Evolutionary conservation across 2,888 invertebrate species (phyloP).

Genomic region (Protophormia terraenovae): DNA sequence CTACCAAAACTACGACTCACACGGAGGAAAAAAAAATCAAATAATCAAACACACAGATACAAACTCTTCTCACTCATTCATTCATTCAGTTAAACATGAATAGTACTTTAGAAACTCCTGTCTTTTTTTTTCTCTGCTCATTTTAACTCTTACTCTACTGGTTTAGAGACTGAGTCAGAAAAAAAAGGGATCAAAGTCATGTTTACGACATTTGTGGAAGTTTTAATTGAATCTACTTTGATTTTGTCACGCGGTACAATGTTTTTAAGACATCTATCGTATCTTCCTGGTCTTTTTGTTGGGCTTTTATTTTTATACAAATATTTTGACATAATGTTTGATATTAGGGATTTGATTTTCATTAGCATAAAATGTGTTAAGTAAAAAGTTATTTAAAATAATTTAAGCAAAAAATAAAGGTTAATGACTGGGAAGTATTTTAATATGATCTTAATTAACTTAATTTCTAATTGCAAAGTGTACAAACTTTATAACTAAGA

Average conservation of each 20-base stretch:
- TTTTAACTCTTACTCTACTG: no score
- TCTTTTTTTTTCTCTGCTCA: conserved; percentile 6
- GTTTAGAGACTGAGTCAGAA: neutral
- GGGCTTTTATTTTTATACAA: neutral
- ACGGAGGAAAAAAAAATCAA: conserved; percentile 8
- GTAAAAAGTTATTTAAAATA: neutral
- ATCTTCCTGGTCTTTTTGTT: neutral
- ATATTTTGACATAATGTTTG: conserved; percentile 52
- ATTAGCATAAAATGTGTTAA: neutral
- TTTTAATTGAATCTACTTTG: conserved; percentile 69
- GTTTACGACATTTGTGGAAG: conserved; percentile 65
- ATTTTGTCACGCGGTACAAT: conserved; percentile 64
- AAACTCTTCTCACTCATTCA: no score
- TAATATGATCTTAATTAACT: no score
- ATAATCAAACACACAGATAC: neutral
- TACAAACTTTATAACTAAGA: no score
- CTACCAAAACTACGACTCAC: conserved; percentile 41
- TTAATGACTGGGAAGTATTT: no score
- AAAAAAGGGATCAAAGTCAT: conserved; percentile 64
- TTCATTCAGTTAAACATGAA: conserved; percentile 25
- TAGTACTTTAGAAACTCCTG: conserved; percentile 29
- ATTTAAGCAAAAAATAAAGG: no score
- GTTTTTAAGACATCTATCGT: conserved; percentile 28
- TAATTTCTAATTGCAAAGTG: no score
- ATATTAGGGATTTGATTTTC: conserved; percentile 25